Percentiles rank a stretch among this genome's conserved stretches.
phyloP scores from a whole-genome alignment of 1,140 invertebrate species.

The Cyrtorhinus lividipennis region DNA sequence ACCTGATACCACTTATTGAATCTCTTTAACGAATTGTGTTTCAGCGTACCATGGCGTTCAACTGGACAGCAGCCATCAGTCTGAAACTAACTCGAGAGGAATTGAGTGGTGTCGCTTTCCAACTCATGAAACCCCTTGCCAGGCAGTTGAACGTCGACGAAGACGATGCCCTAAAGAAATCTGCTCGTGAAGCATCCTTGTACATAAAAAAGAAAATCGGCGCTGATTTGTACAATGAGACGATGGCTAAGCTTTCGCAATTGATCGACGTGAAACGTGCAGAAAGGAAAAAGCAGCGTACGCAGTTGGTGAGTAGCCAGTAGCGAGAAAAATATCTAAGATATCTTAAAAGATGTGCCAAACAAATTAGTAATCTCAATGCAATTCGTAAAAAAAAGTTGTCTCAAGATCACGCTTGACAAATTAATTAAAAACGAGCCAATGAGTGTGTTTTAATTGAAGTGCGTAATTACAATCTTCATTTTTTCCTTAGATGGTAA shows the following conservation, averaged over 20 bases:
- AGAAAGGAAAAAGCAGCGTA: constrained; percentile 46
- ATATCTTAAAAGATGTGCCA: not conserved
- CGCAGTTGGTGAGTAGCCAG: constrained; percentile 34
- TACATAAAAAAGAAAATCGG: constrained; percentile 50
- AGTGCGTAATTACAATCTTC: no score
- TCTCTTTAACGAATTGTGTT: no score
- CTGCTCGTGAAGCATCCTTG: constrained; percentile 48
- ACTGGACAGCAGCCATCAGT: constrained; percentile 52
- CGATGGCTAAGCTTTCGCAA: constrained; percentile 40
- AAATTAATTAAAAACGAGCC: no score
- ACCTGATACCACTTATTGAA: no score
- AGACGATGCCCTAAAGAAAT: constrained; percentile 30
- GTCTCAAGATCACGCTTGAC: no score
- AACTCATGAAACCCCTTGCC: constrained; percentile 47
- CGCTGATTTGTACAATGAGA: constrained; percentile 43
- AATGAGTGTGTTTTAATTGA: no score
- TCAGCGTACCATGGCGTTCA: constrained; percentile 50
- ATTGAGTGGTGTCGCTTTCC: constrained; percentile 36
- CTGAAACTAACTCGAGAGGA: constrained; percentile 38
- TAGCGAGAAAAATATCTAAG: no score
- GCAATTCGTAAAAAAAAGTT: not conserved
- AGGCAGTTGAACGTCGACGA: constrained; percentile 44
- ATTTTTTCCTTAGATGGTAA: no score
- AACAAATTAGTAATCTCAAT: not conserved
- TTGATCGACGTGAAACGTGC: constrained; percentile 43